Conservation (phyloP, 2,888 invertebrate species). For the Entomobrya proxima region DNA sequence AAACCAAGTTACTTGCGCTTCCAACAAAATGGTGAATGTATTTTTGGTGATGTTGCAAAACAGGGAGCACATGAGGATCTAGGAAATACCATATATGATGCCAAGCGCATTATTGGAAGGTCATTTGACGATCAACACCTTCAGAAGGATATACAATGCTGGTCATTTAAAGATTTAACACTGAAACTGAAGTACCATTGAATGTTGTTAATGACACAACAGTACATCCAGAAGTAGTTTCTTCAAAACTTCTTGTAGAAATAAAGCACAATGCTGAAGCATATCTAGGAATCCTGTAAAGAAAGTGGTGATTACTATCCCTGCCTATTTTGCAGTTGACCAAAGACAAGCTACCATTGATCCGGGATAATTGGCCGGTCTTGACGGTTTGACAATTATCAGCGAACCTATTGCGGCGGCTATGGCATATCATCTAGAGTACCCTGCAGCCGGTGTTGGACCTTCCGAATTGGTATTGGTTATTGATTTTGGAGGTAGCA, state of each 20-base stretch:
- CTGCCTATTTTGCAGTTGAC: conserved; percentile 85
- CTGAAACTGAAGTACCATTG: conserved; percentile 78
- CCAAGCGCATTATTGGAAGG: conserved; percentile 75
- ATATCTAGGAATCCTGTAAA: conserved; percentile 79
- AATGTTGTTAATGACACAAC: conserved; percentile 77
- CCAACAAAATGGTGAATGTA: background rate
- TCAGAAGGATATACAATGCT: conserved; percentile 57
- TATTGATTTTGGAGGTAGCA: conserved; percentile 70
- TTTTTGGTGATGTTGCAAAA: conserved; percentile 85
- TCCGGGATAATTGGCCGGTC: conserved; percentile 88
- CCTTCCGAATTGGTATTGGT: too few relatives aligned
- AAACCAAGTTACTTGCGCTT: background rate
- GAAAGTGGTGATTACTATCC: conserved; percentile 88
- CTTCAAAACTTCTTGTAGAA: conserved; percentile 19
- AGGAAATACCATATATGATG: conserved; percentile 81
- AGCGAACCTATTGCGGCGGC: conserved; percentile 83
- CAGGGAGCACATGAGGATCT: conserved; percentile 83
- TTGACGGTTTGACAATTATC: conserved; percentile 92
- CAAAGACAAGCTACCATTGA: conserved; percentile 87
- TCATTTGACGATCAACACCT: conserved; percentile 48
- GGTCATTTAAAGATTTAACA: conserved; percentile 64
- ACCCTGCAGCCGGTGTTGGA: too few relatives aligned
- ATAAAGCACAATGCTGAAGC: conserved; percentile 16
- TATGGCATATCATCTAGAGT: conserved; percentile 69
- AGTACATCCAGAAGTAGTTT: conserved; percentile 27